Conservation (phyloP, 2,888 invertebrate genomes). For the Blera fallax region DNA sequence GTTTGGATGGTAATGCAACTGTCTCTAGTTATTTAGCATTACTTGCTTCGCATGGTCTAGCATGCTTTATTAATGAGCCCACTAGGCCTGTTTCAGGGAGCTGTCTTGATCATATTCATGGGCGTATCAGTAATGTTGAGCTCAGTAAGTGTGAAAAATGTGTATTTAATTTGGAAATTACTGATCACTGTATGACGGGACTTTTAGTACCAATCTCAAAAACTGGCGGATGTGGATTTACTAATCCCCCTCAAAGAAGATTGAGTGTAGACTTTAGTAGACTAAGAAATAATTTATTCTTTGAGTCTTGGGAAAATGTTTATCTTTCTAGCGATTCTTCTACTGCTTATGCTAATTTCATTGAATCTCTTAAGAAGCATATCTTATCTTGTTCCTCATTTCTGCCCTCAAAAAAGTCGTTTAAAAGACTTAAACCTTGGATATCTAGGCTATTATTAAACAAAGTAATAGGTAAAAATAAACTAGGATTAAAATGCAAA, state of each 20-base stretch:
- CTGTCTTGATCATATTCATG: slow-evolving; percentile 3
- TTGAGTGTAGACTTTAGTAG: background rate
- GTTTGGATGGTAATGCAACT: background rate
- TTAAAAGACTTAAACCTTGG: too few species aligned
- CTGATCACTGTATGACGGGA: slow-evolving; percentile 18
- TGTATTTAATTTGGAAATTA: background rate
- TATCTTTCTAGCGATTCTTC: too few species aligned
- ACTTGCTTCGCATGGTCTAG: background rate
- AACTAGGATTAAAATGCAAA: too few species aligned
- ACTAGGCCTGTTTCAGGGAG: background rate
- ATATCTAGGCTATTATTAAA: too few species aligned
- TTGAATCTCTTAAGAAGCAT: background rate
- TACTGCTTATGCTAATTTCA: too few species aligned
- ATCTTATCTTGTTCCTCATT: background rate
- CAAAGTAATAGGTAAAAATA: background rate
- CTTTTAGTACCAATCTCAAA: background rate
- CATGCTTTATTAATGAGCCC: slow-evolving; percentile 4
- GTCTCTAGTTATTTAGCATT: slow-evolving; percentile 16
- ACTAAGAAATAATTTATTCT: background rate
- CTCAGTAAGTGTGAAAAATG: background rate
- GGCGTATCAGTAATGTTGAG: background rate
- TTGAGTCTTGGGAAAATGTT: slow-evolving; percentile 19
- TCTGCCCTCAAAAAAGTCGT: background rate
- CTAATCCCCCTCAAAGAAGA: background rate
- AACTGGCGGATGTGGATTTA: too few species aligned